Conservation (phyloP, 1,140 invertebrate species). For the Diachasmimorpha longicaudata region DNA sequence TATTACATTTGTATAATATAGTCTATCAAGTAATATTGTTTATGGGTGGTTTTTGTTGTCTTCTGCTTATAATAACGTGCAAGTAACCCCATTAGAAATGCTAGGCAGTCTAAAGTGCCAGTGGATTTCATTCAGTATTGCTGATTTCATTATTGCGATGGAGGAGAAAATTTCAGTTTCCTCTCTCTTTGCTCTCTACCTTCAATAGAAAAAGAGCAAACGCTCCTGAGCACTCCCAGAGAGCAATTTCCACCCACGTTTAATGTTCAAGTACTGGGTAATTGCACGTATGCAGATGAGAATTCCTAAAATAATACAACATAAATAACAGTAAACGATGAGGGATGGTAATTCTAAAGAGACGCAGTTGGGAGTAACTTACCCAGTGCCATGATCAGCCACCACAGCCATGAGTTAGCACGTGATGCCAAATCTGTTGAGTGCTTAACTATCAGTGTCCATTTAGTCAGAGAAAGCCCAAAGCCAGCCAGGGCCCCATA, state of each 20-base stretch:
- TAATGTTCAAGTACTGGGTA: conserved; percentile 89
- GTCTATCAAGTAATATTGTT: conserved; percentile 24
- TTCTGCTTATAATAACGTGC: conserved; percentile 28
- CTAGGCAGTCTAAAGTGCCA: conserved; percentile 26
- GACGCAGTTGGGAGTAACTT: conserved; percentile 40
- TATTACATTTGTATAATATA: conserved; percentile 1
- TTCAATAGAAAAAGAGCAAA: conserved; percentile 84
- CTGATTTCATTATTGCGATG: background rate
- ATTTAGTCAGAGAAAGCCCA: conserved; percentile 90
- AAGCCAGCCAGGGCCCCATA: conserved; percentile 92
- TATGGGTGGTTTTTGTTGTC: conserved; percentile 15
- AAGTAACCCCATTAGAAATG: conserved; percentile 21
- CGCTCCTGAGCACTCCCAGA: conserved; percentile 84
- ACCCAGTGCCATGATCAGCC: conserved; percentile 89
- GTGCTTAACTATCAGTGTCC: conserved; percentile 92
- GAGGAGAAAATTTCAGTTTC: background rate
- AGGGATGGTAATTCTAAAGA: too few relatives aligned
- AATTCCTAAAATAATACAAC: conserved; percentile 67
- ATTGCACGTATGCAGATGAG: conserved; percentile 87
- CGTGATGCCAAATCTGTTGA: conserved; percentile 83
- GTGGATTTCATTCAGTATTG: conserved; percentile 36
- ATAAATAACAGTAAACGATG: background rate
- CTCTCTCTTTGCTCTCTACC: background rate
- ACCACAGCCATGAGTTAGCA: conserved; percentile 89
- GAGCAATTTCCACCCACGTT: conserved; percentile 86